These are phyloP conservation scores for Cyphomyrmex costatus DNA, from an alignment of 1,140 invertebrate species.

Conservation along the genomic window DNA sequence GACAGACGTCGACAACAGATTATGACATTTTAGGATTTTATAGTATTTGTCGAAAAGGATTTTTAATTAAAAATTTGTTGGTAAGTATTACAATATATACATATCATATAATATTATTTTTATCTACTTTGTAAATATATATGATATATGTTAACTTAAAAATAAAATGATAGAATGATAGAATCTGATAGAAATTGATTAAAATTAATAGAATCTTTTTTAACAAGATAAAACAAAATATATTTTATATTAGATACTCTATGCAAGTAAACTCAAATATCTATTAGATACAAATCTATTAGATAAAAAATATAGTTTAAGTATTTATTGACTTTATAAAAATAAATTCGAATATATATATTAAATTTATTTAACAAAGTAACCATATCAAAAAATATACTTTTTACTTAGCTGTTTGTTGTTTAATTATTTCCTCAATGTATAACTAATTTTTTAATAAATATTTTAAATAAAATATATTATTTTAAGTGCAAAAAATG, in stretches of 20 bases:
- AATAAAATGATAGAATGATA: too few relatives aligned
- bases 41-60: background rate
- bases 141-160: background rate
- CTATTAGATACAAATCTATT: background rate
- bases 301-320: too few relatives aligned
- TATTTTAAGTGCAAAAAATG: background rate
- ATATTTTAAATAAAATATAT: background rate
- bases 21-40: background rate
- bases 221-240: background rate
- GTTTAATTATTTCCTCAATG: background rate
- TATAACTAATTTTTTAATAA: background rate
- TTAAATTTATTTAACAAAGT: background rate
- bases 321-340: background rate
- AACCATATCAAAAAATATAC: background rate
- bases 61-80: background rate
- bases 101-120: background rate
- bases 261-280: background rate
- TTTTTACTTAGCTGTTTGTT: background rate
- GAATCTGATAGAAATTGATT: too few relatives aligned
- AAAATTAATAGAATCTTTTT: background rate
- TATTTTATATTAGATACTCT: too few relatives aligned
- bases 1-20: background rate
- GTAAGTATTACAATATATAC: conserved; percentile 24
- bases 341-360: background rate
- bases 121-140: background rate